Evolutionary conservation across 2,797 vertebrate genomes (phyloP).

Genomic region (Tinamus major): DNA sequence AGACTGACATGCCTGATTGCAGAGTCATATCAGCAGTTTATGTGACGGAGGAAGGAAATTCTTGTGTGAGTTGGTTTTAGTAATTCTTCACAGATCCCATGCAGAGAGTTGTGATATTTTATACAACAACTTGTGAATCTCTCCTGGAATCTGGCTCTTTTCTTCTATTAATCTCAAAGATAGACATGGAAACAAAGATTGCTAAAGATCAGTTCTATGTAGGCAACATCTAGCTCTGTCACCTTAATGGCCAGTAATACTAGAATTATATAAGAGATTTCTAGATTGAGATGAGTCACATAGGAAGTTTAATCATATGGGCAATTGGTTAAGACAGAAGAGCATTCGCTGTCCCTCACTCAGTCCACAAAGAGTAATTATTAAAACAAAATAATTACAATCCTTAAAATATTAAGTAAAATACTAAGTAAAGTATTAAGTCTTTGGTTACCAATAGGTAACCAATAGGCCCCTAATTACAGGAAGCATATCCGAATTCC

Average conservation of each 20-base stretch:
- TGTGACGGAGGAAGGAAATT: not conserved
- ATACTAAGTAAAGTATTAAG: not conserved
- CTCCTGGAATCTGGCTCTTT: not conserved
- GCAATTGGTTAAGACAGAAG: constrained; percentile 14
- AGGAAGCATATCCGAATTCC: not conserved
- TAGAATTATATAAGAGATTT: not conserved
- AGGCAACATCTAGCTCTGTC: not conserved
- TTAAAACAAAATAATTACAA: not conserved
- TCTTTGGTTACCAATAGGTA: not conserved
- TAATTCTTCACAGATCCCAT: not conserved
- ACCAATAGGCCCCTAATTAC: not conserved
- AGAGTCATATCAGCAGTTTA: not conserved
- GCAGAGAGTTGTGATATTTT: not conserved
- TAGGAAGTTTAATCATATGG: not conserved
- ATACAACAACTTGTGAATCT: not conserved
- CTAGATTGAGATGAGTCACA: not conserved
- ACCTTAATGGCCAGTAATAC: not conserved
- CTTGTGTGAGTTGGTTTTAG: not conserved
- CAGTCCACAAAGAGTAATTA: not conserved
- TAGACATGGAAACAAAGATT: not conserved
- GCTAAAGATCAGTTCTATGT: not conserved
- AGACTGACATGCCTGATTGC: not conserved
- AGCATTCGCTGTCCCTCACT: constrained; percentile 14
- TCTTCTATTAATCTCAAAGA: not conserved
- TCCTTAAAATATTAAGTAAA: not conserved